Conservation (phyloP, 2,888 invertebrate genomes). For the Bombyx huttoni region DNA sequence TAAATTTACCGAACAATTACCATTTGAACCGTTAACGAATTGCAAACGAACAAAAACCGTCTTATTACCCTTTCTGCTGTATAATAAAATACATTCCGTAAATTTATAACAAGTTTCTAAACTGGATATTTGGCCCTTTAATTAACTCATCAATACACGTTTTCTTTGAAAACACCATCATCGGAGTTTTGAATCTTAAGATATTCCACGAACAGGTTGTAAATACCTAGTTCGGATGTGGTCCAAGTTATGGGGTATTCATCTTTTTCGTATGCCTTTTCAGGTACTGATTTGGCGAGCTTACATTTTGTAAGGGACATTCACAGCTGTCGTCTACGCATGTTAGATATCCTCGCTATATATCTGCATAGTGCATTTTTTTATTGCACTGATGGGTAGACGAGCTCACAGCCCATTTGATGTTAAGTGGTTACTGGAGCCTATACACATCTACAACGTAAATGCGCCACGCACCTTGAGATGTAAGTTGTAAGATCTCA, state of each 20-base stretch:
- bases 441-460: too few species aligned
- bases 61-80: neutral
- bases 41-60: neutral
- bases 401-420: too few species aligned
- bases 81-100: neutral
- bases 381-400: too few species aligned
- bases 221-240: constrained; percentile 19
- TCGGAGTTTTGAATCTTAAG: constrained; percentile 29
- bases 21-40: neutral
- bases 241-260: constrained; percentile 10
- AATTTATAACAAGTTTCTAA: constrained; percentile 1
- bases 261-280: neutral
- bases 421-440: too few species aligned
- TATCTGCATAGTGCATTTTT: too few species aligned
- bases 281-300: too few species aligned
- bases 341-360: too few species aligned
- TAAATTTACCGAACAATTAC: neutral
- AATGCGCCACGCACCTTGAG: too few species aligned
- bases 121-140: constrained; percentile 18
- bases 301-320: too few species aligned
- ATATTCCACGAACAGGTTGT: constrained; percentile 30
- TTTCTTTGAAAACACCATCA: constrained; percentile 40
- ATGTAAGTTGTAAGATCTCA: too few species aligned
- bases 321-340: too few species aligned
- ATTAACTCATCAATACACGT: constrained; percentile 53